These are phyloP conservation scores for Zonotrichia albicollis DNA, from an alignment of 2,797 vertebrate species.

Conservation along the genomic window DNA sequence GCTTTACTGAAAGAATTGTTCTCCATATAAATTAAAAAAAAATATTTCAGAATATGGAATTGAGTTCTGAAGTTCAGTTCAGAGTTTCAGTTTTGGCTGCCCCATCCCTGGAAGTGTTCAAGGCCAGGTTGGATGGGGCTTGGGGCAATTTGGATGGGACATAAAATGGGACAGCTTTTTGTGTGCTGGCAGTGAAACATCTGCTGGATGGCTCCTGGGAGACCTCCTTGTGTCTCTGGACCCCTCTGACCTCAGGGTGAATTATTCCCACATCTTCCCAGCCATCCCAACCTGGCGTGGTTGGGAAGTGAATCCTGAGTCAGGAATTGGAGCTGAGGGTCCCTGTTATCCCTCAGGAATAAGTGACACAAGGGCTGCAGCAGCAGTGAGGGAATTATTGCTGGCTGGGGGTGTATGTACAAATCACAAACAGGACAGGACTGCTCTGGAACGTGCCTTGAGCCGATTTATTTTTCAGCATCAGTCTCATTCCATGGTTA, in stretches of 20 bases:
- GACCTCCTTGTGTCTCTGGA: not conserved
- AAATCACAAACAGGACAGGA: too few relatives aligned
- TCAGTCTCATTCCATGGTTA: too few relatives aligned
- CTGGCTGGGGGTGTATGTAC: too few relatives aligned
- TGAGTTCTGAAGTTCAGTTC: not conserved
- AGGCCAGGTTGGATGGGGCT: not conserved
- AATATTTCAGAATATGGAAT: not conserved
- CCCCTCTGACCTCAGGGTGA: not conserved
- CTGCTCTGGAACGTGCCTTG: too few relatives aligned
- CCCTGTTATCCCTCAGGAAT: not conserved
- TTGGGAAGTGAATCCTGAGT: not conserved
- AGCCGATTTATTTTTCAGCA: too few relatives aligned
- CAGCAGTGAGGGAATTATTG: not conserved
- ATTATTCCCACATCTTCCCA: too few relatives aligned
- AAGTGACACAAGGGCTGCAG: not conserved
- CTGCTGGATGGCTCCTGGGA: not conserved
- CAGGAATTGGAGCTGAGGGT: not conserved
- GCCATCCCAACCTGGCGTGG: too few relatives aligned
- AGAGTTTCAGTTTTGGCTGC: not conserved
- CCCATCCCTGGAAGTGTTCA: not conserved
- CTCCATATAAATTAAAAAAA: not conserved
- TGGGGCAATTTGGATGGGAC: not conserved
- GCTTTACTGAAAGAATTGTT: not conserved
- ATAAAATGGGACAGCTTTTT: not conserved
- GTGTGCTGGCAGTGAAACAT: not conserved